These are phyloP conservation scores for Drosophila monieri DNA, from an alignment of 2,888 invertebrate genomes.

Conservation along the genomic window DNA sequence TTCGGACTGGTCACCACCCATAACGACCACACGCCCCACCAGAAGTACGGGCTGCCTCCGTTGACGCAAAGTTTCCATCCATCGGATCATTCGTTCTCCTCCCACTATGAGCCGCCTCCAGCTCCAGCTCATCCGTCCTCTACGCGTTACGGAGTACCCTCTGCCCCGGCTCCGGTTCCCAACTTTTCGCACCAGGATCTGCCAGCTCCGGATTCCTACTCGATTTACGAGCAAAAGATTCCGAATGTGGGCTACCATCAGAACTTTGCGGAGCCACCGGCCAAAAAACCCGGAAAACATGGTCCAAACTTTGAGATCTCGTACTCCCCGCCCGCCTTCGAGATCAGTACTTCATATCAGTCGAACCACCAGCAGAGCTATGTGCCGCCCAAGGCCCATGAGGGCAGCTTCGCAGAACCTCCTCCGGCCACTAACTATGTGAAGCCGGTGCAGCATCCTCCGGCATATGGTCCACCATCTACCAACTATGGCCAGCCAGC, in stretches of 20 bases:
- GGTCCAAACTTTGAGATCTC: conserved; percentile 70
- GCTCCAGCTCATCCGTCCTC: conserved; percentile 17
- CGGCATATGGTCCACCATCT: conserved; percentile 49
- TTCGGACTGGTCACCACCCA: conserved; percentile 46
- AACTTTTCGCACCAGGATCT: conserved; percentile 39
- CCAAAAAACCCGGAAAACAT: conserved; percentile 3
- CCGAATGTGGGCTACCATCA: conserved; percentile 72
- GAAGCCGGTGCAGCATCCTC: conserved; percentile 48
- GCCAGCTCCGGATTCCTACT: conserved; percentile 58
- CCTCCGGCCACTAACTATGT: conserved; percentile 29
- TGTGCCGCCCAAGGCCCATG: conserved; percentile 30
- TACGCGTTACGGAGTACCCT: conserved; percentile 62
- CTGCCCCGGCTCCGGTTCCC: conserved; percentile 37
- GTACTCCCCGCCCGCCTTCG: conserved; percentile 79
- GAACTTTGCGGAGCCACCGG: conserved; percentile 79
- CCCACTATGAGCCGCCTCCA: conserved; percentile 49
- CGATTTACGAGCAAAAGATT: conserved; percentile 72
- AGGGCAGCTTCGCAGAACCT: conserved; percentile 65
- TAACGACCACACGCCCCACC: conserved; percentile 61
- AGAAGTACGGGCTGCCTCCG: conserved; percentile 67
- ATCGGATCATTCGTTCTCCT: conserved; percentile 39
- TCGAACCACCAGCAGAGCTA: conserved; percentile 51
- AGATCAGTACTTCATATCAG: conserved; percentile 69
- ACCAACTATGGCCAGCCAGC: conserved; percentile 12
- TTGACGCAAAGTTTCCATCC: conserved; percentile 49